phyloP scores from a whole-genome alignment of 2,888 invertebrate species.

The Clanis bilineata region DNA sequence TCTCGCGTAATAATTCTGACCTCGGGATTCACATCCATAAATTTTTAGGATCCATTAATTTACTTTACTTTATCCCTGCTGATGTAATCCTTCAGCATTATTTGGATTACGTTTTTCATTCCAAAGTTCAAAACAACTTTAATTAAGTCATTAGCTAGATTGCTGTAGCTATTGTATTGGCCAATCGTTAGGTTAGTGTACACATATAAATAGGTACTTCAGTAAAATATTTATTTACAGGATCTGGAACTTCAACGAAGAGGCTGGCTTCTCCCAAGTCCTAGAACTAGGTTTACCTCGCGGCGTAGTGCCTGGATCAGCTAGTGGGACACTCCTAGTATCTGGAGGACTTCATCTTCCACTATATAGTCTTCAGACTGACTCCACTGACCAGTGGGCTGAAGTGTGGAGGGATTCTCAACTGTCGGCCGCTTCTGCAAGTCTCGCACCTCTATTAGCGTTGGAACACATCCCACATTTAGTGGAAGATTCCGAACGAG shows the following conservation, averaged over 20 bases:
- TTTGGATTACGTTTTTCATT: too few species aligned
- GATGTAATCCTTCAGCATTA: too few species aligned
- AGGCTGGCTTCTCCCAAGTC: conserved; percentile 86
- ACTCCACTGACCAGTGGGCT: conserved; percentile 65
- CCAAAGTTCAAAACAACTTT: too few species aligned
- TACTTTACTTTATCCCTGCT: too few species aligned
- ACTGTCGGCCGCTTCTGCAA: conserved; percentile 80
- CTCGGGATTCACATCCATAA: too few species aligned
- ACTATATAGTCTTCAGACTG: conserved; percentile 61
- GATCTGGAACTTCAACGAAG: conserved; percentile 87
- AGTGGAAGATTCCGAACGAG: conserved; percentile 75
- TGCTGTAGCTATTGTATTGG: too few species aligned
- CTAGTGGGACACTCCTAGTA: conserved; percentile 83
- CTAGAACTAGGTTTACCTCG: conserved; percentile 84
- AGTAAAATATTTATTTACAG: conserved; percentile 54
- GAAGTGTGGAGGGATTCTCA: conserved; percentile 76
- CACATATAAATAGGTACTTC: too few species aligned
- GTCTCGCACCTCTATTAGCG: conserved; percentile 81
- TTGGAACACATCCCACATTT: conserved; percentile 79
- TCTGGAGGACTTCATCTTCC: conserved; percentile 85
- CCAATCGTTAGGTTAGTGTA: too few species aligned
- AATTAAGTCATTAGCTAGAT: too few species aligned
- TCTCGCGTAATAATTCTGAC: too few species aligned
- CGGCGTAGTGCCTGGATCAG: conserved; percentile 85
- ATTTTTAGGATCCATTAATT: too few species aligned